phyloP scores from a whole-genome alignment of 2,888 invertebrate species.

The Elegia similella region DNA sequence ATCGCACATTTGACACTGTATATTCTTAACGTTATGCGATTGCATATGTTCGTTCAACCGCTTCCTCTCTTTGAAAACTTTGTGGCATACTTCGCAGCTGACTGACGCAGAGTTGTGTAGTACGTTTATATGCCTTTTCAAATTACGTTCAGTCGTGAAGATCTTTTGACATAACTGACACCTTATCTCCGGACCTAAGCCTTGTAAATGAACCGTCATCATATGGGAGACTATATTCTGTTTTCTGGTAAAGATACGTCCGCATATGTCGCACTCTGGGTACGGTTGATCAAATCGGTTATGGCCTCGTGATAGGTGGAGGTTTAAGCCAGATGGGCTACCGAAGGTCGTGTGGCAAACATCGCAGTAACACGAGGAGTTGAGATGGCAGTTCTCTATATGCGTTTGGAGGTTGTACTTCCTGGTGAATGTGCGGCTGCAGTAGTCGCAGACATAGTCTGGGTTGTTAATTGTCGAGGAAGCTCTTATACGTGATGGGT shows the following conservation, averaged over 20 bases:
- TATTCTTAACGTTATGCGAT: constrained; percentile 39
- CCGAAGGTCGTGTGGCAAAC: constrained; percentile 57
- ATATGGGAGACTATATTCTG: constrained; percentile 67
- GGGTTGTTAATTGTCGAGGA: constrained; percentile 16
- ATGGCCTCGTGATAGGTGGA: constrained; percentile 55
- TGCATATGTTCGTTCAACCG: constrained; percentile 55
- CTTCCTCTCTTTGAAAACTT: constrained; percentile 52
- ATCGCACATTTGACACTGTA: constrained; percentile 51
- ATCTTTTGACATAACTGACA: constrained; percentile 52
- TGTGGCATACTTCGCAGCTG: constrained; percentile 55
- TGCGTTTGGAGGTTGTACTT: constrained; percentile 64
- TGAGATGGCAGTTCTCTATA: constrained; percentile 62
- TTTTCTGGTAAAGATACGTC: constrained; percentile 60
- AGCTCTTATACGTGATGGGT: too few relatives aligned
- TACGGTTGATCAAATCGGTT: constrained; percentile 49
- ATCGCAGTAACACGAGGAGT: constrained; percentile 48
- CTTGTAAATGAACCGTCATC: constrained; percentile 59
- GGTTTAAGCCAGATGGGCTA: constrained; percentile 51
- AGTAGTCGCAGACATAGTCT: constrained; percentile 61
- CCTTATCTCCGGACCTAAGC: constrained; percentile 39
- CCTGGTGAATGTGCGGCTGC: constrained; percentile 56
- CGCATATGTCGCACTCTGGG: constrained; percentile 67
- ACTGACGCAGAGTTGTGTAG: constrained; percentile 48
- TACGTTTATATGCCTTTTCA: constrained; percentile 56
- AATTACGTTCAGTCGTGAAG: constrained; percentile 56